Base-by-base conservation (phyloP, 2,797 vertebrate species). In the Halcyon smyrnensis region DNA sequence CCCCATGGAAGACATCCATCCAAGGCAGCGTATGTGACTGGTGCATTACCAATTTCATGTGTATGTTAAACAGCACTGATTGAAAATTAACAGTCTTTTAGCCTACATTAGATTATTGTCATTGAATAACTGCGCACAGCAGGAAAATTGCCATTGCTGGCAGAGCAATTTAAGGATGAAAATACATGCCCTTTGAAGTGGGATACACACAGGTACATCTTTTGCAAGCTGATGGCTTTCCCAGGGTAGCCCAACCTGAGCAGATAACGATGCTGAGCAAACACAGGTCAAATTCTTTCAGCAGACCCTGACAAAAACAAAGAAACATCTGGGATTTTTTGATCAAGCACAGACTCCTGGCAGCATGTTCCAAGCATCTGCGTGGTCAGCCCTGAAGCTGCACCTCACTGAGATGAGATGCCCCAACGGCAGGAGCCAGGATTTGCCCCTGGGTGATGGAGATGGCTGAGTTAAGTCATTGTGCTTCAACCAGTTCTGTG, bases 371-470 rank as follows among this genome's bases (percentile, higher is more conserved):
- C 36, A 63, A 59, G 37, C 34, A 70, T 11, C 1, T 0, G 19
- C 14, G 13, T 1, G 2, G 60, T 15, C 3, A 3, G 63, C 50
- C 12, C 20, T 2, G 16, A 34, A 77, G 48, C 27, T 0, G 0
- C 4, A 8, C 5, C 0, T 0, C 25, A 11, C 25, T 3, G 3
- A 74, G 83, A 41, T 0, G 1, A 32, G 30, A 32, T 46, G 36
- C 16, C 37, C 28, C 7, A 3, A 51, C 0, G 9, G 12, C 32
- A 78, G 48, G 27, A 84, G 19, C 16, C 57, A 54, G 21, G 8
- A 48, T 67, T 54, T 80, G 28, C 7, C 15, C 32, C 39, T 2
- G 1, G 18, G 4, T 73, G 64, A 37, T 23, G 56, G 27, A 69
- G 20, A 6, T 5, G 2, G 23, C 18, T 24, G 15, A 3, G 1